A percentile compares a stretch with the other conserved stretches of the same genome.
phyloP scores from a whole-genome alignment of 2,113 vertebrate genomes.

The Dolichotis patagonum region DNA sequence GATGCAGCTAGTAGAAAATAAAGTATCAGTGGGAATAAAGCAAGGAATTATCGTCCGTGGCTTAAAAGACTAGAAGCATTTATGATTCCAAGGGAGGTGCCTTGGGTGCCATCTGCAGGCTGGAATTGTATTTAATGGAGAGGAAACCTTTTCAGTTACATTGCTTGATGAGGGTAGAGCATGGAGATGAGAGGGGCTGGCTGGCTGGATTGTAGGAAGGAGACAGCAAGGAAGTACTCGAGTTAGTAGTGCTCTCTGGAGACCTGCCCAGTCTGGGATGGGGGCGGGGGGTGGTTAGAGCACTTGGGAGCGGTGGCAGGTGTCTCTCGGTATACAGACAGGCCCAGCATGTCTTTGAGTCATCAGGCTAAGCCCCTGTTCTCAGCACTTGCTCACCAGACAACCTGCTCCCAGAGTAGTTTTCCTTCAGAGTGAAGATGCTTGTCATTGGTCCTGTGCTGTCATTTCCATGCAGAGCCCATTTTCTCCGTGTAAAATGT shows the following conservation, averaged over 20 bases:
- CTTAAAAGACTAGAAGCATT: not conserved
- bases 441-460: not conserved
- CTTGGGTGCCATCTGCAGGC: not conserved
- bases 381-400: rapidly evolving
- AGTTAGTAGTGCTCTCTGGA: no score
- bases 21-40: not conserved
- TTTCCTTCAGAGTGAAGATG: not conserved
- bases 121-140: rapidly evolving
- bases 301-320: not conserved
- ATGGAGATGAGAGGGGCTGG: not conserved
- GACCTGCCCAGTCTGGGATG: not conserved
- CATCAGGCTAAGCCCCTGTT: not conserved
- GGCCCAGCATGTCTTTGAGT: no score
- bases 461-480: not conserved
- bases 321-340: not conserved
- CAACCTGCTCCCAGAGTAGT: not conserved
- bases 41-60: not conserved
- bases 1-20: not conserved
- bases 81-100: not conserved
- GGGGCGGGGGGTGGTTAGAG: no score
- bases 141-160: not conserved
- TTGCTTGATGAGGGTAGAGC: not conserved
- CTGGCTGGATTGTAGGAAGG: not conserved
- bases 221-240: not conserved
- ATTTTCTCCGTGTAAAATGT: not conserved